These are phyloP conservation scores for Microplitis demolitor DNA, from an alignment of 1,140 invertebrate species.

Conservation along the genomic window DNA sequence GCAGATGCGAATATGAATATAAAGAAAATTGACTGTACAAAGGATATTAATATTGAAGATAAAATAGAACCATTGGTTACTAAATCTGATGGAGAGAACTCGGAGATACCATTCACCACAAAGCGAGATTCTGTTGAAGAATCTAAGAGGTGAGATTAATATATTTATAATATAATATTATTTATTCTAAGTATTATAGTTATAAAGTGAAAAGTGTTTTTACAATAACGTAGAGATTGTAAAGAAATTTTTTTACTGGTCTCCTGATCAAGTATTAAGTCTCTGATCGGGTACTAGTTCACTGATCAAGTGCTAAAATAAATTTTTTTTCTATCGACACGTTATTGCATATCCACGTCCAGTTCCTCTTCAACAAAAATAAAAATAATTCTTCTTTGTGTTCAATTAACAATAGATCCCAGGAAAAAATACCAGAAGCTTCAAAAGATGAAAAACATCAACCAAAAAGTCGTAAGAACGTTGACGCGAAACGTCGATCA, in stretches of 20 bases:
- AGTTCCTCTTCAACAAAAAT: neutral
- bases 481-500: slow-evolving; percentile 55
- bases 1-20: slow-evolving; percentile 17
- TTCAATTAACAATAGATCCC: slow-evolving; percentile 19
- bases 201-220: too few species aligned
- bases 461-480: slow-evolving; percentile 40
- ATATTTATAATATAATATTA: slow-evolving; percentile 12
- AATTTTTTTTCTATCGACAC: too few species aligned
- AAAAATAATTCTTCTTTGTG: slow-evolving; percentile 11
- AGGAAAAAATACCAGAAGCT: slow-evolving; percentile 30
- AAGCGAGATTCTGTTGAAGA: slow-evolving; percentile 52
- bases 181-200: too few species aligned
- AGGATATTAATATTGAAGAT: slow-evolving; percentile 25
- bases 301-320: too few species aligned
- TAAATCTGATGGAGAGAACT: too few species aligned
- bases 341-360: too few species aligned
- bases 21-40: slow-evolving; percentile 28
- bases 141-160: slow-evolving; percentile 37
- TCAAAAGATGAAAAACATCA: slow-evolving; percentile 30
- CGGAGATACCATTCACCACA: neutral
- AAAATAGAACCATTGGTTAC: too few species aligned
- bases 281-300: too few species aligned
- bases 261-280: too few species aligned
- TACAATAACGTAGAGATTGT: too few species aligned
- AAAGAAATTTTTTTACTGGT: too few species aligned